These are phyloP conservation scores for Synanthedon formicaeformis DNA, from an alignment of 2,888 invertebrate species.

Conservation along the genomic window DNA sequence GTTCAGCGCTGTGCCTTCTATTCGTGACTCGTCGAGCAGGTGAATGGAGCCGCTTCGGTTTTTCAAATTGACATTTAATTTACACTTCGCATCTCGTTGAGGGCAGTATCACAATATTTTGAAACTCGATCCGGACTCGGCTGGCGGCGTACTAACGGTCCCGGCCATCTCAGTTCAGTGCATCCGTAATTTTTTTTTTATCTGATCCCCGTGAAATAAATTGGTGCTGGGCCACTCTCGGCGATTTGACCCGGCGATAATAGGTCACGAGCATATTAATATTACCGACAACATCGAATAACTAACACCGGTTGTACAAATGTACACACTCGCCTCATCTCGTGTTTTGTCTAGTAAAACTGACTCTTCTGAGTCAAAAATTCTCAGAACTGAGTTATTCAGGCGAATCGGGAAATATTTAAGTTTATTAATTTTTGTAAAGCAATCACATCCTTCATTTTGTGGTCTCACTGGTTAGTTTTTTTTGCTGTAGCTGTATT, in stretches of 20 bases:
- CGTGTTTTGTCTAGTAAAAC: no score
- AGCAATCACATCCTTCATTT: no score
- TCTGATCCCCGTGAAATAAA: slow-evolving; percentile 53
- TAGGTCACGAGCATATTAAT: slow-evolving; percentile 63
- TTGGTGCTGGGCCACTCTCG: slow-evolving; percentile 27
- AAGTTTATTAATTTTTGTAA: no score
- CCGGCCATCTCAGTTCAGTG: slow-evolving; percentile 10
- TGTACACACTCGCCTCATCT: no score
- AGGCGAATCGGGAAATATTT: no score
- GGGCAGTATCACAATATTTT: slow-evolving; percentile 50
- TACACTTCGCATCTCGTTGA: slow-evolving; percentile 18
- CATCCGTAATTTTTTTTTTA: slow-evolving; percentile 36
- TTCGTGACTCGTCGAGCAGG: slow-evolving; percentile 37
- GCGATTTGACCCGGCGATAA: slow-evolving; percentile 57
- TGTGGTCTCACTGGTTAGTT: no score
- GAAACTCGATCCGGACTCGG: slow-evolving; percentile 37
- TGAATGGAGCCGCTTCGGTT: slow-evolving; percentile 34
- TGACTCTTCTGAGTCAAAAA: no score
- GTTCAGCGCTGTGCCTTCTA: slow-evolving; percentile 36
- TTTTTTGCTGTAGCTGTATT: no score
- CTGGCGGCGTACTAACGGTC: slow-evolving; percentile 26
- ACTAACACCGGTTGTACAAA: no score
- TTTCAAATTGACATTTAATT: slow-evolving; percentile 33
- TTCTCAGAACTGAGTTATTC: no score
- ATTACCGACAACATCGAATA: slow-evolving; percentile 58